Evolutionary conservation across 2,888 invertebrate species (phyloP), one percentile per base, ranked within the genome.

Genomic region (Neoaliturus tenellus): DNA sequence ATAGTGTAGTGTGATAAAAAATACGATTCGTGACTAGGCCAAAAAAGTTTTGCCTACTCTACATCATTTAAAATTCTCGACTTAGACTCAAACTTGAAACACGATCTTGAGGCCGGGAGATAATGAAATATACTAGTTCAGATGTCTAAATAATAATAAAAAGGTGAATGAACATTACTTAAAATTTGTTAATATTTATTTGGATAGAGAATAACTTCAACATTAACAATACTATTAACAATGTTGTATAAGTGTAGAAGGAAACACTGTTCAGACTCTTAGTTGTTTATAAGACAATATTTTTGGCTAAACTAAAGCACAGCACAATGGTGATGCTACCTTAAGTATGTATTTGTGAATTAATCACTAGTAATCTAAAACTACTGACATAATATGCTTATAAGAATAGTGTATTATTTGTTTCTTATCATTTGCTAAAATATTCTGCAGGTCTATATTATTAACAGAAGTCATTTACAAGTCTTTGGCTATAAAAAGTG

Each of bases 211-310:
- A 62, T 62, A 62, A 62, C 6, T 62, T 62, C 62, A 62, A 62
- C 28, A 14, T 62, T 28, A 62, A 62, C 62, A 62, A 62, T 62
- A 62, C 62, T 62, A 62, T 3, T 62, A 62, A 62, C 62, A 62
- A 62, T 62, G 62, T 28, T 8, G 17, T 20, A 28, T 8, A 17
- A 62, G 51, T 51, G 51, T 51, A 51, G 51, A 51, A 51, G 23
- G 62, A 62, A 62, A 51, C 51, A 51, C 6, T 23, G 31, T 62
- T 31, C 62, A 51, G 51, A 62, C 62, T 62, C 62, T 28, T 62
- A 62, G 28, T 14, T 12, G 28, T 62, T 55, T 23, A 5, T 55
- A 48, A 20, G 20, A 25, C 23, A 28, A 62, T 28, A 28, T 62
- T 28, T 62, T 20, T 6, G 23, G 23, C 51, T 51, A 51, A 51